Percentiles rank a stretch among this genome's conserved stretches.
Conservation (phyloP, 2,797 vertebrate genomes). For the Mico argentatus region DNA sequence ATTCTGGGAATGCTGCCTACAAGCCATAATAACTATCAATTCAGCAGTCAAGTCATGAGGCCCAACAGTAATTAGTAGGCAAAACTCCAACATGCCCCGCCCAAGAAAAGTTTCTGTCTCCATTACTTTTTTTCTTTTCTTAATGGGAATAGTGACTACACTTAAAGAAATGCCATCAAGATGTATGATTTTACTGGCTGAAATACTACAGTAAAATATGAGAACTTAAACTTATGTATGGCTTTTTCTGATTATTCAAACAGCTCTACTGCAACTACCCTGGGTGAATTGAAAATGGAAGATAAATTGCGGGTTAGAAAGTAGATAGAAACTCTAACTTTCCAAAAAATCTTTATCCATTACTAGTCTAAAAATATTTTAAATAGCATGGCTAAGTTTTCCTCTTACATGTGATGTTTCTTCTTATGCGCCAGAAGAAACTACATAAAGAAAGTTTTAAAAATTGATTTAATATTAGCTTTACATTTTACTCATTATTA, state of each 20-base stretch:
- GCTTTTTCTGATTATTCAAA: slow-evolving; percentile 40
- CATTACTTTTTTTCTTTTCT: slow-evolving; percentile 40
- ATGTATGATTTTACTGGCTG: not conserved
- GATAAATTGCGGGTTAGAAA: slow-evolving; percentile 26
- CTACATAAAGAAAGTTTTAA: not conserved
- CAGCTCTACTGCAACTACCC: not conserved
- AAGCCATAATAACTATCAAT: slow-evolving; percentile 60
- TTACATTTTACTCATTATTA: not conserved
- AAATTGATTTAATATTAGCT: not conserved
- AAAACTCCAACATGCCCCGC: slow-evolving; percentile 1
- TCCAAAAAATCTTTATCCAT: slow-evolving; percentile 43
- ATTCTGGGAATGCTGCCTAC: slow-evolving; percentile 70
- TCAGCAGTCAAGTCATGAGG: slow-evolving; percentile 65
- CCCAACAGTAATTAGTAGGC: slow-evolving; percentile 60
- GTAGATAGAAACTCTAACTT: slow-evolving; percentile 9
- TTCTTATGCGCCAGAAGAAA: not conserved
- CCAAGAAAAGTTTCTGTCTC: not conserved
- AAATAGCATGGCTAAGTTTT: not conserved
- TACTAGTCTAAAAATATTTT: slow-evolving; percentile 2
- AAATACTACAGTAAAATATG: not conserved
- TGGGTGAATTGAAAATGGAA: slow-evolving; percentile 1
- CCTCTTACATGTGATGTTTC: not conserved
- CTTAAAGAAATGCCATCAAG: slow-evolving; percentile 28
- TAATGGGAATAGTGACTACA: slow-evolving; percentile 9
- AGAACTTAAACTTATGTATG: slow-evolving; percentile 1